Evolutionary conservation across 2,888 invertebrate genomes (phyloP).

Genomic region (Polydrusus tereticollis): DNA sequence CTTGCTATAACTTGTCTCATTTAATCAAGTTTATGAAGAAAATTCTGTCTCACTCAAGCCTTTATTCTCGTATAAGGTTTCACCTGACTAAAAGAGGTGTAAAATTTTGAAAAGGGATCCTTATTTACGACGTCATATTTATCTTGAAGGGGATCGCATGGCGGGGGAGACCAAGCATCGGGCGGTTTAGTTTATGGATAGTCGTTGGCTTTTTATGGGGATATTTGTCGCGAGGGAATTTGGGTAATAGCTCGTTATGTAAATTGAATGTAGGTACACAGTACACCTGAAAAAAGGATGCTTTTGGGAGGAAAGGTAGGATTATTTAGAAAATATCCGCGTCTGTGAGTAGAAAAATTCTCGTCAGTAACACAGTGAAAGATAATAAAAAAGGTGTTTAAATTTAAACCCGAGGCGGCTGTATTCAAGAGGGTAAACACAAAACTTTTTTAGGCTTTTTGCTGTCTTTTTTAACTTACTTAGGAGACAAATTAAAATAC

Average conservation of each 20-base stretch:
- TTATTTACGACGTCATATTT: conserved; percentile 40
- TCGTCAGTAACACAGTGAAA: too few relatives aligned
- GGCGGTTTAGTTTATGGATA: conserved; percentile 23
- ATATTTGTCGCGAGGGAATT: conserved; percentile 21
- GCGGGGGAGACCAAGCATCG: conserved; percentile 15
- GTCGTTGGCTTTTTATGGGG: conserved; percentile 30
- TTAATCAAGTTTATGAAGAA: conserved; percentile 20
- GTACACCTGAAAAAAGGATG: neutral
- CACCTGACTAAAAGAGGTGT: conserved; percentile 32
- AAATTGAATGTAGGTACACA: neutral
- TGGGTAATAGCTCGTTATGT: neutral
- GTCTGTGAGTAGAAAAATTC: too few relatives aligned
- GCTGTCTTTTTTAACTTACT: too few relatives aligned
- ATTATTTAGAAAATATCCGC: too few relatives aligned
- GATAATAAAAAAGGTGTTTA: too few relatives aligned
- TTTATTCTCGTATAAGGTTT: conserved; percentile 36
- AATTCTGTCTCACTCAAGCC: conserved; percentile 21
- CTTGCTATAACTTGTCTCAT: too few relatives aligned
- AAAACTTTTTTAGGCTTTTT: too few relatives aligned
- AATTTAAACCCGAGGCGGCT: too few relatives aligned
- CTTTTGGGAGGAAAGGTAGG: too few relatives aligned
- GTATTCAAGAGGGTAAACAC: too few relatives aligned
- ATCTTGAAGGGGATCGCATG: conserved; percentile 25
- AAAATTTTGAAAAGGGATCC: conserved; percentile 44
- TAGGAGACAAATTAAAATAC: too few relatives aligned